These are phyloP conservation scores for Micropoecilia bifurca DNA, from an alignment of 2,797 vertebrate species.

Conservation along the genomic window DNA sequence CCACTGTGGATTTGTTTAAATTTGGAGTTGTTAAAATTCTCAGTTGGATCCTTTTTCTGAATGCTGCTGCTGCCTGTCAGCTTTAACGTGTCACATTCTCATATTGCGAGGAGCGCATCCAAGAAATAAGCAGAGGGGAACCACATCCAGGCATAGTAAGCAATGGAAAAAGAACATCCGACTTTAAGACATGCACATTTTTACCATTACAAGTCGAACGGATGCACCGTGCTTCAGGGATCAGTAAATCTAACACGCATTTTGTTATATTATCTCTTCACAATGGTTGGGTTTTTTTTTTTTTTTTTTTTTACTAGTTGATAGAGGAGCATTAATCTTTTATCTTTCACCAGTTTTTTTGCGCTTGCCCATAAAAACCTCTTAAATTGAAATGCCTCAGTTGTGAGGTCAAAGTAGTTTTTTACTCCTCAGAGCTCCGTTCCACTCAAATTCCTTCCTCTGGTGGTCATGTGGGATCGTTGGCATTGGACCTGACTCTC, in stretches of 20 bases:
- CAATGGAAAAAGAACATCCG: constrained; percentile 1
- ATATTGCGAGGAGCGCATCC: neutral
- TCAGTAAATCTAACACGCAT: constrained; percentile 36
- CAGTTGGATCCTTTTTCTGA: neutral
- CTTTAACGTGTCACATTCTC: constrained; percentile 24
- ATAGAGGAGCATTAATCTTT: neutral
- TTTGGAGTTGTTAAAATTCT: neutral
- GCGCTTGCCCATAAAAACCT: neutral
- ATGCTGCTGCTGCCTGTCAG: constrained; percentile 16
- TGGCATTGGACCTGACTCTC: constrained; percentile 7
- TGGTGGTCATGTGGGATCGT: constrained; percentile 16
- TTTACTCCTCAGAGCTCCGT: neutral
- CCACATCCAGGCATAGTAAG: constrained; percentile 8
- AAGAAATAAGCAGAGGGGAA: constrained; percentile 29
- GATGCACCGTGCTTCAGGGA: constrained; percentile 34
- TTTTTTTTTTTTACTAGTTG: constrained; percentile 4
- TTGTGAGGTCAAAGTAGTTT: constrained; percentile 4
- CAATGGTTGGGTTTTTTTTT: neutral
- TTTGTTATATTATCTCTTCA: constrained; percentile 42
- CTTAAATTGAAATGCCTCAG: constrained; percentile 13
- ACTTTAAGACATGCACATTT: constrained; percentile 53
- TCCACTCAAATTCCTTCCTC: constrained; percentile 1
- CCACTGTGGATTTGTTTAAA: neutral
- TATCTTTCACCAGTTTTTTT: neutral
- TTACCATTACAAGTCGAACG: constrained; percentile 26